A percentile compares a stretch with the other conserved stretches of the same genome.
These are phyloP conservation scores for Neotragus moschatus DNA, from an alignment of 2,113 vertebrate genomes.

Conservation along the genomic window DNA sequence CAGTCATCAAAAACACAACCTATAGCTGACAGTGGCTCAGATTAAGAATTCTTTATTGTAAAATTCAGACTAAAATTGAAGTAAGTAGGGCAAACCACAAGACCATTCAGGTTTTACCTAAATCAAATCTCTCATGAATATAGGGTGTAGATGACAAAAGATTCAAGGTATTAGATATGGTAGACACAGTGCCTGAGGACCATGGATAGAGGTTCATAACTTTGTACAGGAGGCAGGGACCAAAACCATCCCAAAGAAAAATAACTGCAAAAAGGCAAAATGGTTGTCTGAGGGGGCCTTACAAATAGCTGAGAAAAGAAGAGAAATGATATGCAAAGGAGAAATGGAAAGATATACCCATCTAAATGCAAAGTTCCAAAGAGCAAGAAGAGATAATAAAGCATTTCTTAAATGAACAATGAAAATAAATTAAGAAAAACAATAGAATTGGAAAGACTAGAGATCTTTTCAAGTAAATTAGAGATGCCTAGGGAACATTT, in stretches of 20 bases:
- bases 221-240: not conserved
- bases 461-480: not conserved
- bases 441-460: not conserved
- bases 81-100: not conserved
- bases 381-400: not conserved
- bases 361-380: not conserved
- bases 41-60: not conserved
- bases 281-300: not conserved
- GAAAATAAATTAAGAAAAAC: not conserved
- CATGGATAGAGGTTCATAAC: not conserved
- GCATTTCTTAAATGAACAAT: not conserved
- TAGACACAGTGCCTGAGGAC: not conserved
- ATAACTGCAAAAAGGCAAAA: not conserved
- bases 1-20: not conserved
- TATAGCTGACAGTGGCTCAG: not conserved
- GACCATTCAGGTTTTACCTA: not conserved
- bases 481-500: not conserved
- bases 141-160: not conserved
- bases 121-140: not conserved
- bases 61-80: not conserved
- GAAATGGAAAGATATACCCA: not conserved
- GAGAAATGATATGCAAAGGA: not conserved
- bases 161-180: not conserved
- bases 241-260: not conserved
- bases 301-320: not conserved